A percentile compares a stretch with the other conserved stretches of the same genome.
Conservation (phyloP, 2,113 vertebrate species). For the Benitochromis conjunctus region DNA sequence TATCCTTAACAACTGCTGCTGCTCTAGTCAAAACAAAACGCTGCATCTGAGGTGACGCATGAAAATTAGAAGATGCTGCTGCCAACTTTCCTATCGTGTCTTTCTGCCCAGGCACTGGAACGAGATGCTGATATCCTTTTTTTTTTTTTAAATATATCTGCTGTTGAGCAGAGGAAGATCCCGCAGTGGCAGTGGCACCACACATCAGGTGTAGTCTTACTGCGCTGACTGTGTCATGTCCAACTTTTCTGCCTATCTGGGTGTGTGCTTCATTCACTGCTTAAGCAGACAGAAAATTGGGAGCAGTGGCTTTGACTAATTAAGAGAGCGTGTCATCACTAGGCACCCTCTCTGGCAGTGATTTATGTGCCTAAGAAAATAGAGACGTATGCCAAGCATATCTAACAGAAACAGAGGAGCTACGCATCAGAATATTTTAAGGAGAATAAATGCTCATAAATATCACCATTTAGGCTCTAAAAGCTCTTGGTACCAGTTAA, state of each 20-base stretch:
- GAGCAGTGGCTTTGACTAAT: conserved; percentile 54
- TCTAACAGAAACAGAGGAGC: conserved; percentile 24
- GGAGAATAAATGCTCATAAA: neutral
- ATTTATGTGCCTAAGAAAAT: conserved; percentile 35
- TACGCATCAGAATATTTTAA: neutral
- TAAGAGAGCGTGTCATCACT: conserved; percentile 54
- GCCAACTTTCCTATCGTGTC: neutral
- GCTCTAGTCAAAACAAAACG: conserved; percentile 25
- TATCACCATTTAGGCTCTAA: neutral
- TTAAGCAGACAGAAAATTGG: conserved; percentile 46
- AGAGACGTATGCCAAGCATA: neutral
- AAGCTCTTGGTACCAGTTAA: neutral
- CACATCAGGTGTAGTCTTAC: neutral
- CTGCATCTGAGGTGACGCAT: conserved; percentile 29
- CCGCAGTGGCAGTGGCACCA: neutral
- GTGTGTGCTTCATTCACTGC: conserved; percentile 20
- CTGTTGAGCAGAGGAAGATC: neutral
- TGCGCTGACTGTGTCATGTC: neutral
- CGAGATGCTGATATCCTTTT: neutral
- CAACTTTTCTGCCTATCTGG: neutral
- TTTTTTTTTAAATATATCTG: neutral
- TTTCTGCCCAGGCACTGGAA: neutral
- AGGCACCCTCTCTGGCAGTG: conserved; percentile 37
- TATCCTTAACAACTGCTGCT: conserved; percentile 4
- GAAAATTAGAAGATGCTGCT: conserved; percentile 4